Conservation (phyloP, 1,140 invertebrate species). For the Zaprionus tsacasi region DNA sequence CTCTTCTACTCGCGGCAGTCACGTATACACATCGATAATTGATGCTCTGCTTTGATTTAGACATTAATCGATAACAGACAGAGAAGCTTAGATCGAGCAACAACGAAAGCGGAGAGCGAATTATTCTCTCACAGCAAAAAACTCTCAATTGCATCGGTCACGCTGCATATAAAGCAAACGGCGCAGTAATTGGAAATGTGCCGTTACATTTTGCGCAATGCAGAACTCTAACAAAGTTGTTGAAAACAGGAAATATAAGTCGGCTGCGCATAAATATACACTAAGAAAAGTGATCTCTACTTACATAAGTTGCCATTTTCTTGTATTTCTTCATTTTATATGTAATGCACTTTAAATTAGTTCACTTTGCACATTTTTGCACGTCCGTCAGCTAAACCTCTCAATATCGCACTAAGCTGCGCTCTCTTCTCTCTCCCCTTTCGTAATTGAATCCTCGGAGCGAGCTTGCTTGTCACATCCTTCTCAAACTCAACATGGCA, state of each 20-base stretch:
- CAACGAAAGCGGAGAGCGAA: too few species aligned
- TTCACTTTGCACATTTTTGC: not conserved
- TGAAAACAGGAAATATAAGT: not conserved
- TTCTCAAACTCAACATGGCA: not conserved
- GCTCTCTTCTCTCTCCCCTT: not conserved
- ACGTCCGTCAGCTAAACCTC: slow-evolving; percentile 1
- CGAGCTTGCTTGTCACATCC: not conserved
- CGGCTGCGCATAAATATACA: not conserved
- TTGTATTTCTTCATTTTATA: not conserved
- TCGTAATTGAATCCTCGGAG: not conserved
- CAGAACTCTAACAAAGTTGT: not conserved
- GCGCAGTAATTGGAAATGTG: not conserved
- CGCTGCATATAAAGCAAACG: not conserved
- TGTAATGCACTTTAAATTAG: not conserved
- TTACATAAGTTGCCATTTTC: not conserved
- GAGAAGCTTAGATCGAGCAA: too few species aligned
- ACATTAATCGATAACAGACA: too few species aligned
- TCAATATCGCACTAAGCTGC: not conserved
- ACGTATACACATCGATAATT: too few species aligned
- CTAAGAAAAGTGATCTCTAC: not conserved
- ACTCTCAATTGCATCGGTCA: slow-evolving; percentile 5
- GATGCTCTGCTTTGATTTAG: too few species aligned
- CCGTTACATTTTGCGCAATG: not conserved
- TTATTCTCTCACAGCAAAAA: too few species aligned
- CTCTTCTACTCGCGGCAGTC: too few species aligned